A percentile compares a stretch with the other conserved stretches of the same genome.
These are phyloP conservation scores for Neosalanx taihuensis DNA, from an alignment of 2,797 vertebrate species.

Conservation along the genomic window DNA sequence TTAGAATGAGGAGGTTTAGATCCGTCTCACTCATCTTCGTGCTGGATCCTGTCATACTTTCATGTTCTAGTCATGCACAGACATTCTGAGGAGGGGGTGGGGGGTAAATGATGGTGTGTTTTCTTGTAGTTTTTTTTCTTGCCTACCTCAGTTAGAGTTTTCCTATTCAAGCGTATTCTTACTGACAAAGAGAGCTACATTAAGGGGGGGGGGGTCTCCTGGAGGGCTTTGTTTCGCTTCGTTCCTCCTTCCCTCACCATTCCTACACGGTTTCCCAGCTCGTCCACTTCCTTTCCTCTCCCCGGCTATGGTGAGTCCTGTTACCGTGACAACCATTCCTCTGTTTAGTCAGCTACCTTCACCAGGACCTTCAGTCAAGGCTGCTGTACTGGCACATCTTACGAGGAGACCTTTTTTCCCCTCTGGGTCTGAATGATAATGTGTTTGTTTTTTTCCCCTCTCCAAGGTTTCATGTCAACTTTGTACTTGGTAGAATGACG, in stretches of 20 bases:
- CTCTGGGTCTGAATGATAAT: not conserved
- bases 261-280: not conserved
- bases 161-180: slow-evolving; percentile 27
- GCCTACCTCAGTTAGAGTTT: slow-evolving; percentile 69
- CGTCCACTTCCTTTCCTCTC: too few relatives aligned
- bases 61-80: slow-evolving; percentile 17
- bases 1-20: slow-evolving; percentile 31
- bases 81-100: not conserved
- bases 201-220: slow-evolving; percentile 7
- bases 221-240: slow-evolving; percentile 26
- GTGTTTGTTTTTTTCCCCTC: not conserved
- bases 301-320: not conserved
- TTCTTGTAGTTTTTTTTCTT: slow-evolving; percentile 59
- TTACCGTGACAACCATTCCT: not conserved
- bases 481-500: slow-evolving; percentile 13
- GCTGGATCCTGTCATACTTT: slow-evolving; percentile 18
- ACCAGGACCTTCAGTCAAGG: not conserved
- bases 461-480: slow-evolving; percentile 6
- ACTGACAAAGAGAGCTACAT: slow-evolving; percentile 24
- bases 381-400: not conserved
- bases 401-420: not conserved
- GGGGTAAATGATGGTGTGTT: slow-evolving; percentile 39
- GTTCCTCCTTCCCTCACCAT: not conserved
- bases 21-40: slow-evolving; percentile 23
- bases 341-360: not conserved